Base-by-base conservation (phyloP, 2,888 invertebrate genomes). In the Nomada hirtipes region DNA sequence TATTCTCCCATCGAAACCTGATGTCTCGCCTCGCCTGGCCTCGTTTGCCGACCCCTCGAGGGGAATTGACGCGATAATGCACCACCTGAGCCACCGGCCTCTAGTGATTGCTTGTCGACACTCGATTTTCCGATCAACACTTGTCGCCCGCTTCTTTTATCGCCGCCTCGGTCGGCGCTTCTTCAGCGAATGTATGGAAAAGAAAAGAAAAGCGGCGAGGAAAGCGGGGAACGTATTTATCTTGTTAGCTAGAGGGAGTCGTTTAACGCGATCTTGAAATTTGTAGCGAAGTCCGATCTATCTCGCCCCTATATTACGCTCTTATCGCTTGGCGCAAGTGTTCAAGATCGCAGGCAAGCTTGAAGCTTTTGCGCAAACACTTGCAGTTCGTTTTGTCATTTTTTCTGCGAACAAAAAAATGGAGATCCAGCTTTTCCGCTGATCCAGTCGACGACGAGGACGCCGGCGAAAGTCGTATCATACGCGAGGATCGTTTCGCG, bases 61-160 rank as follows among this genome's bases (percentile, higher is more conserved):
- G 53, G n/a, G 47, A 55, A 44, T 59, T 71, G 67, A 57, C 26
- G 64, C 61, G 53, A 64, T 64, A 80, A 75, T 70, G 81, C 75
- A 10, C 67, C 63, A 68, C 70, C 70, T 67, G 74, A 74, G 65
- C 64, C 53, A 60, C 47, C 52, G 20, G 29, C 44, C 57, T 53
- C 65, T 36, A 18, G 61, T 15, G 67, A 61, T 77, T 61, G 65
- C 36, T 53, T 36, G 60, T 47, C 11, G 55, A 47, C 53, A 23
- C 74, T 75, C 63, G 63, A 63, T 68, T 67, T 26, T 20, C 42
- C 15, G 50, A 68, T 55, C 50, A 36, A 74, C 75, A 59, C 64
- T 76, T 50, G 23, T 70, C 60, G 50, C 36, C 26, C 7, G 29
- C 36, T 61, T 55, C 61, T 55, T 63, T 47, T 1, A 20, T 7